Percentiles rank a stretch among this genome's conserved stretches.
These are phyloP conservation scores for Pygoscelis antarcticus DNA, from an alignment of 2,113 vertebrate species.

Conservation along the genomic window DNA sequence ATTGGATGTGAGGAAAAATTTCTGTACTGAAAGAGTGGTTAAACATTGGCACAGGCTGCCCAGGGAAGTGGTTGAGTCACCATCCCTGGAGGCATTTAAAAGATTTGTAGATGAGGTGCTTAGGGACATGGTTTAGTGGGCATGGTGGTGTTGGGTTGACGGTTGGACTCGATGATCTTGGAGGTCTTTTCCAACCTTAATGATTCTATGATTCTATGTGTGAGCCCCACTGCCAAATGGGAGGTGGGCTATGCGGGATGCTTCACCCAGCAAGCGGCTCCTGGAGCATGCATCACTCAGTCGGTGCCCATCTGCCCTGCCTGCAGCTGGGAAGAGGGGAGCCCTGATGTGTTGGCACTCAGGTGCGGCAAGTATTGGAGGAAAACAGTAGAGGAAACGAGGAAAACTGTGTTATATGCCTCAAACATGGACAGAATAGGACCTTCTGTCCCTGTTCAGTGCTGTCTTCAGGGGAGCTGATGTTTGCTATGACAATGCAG, in stretches of 20 bases:
- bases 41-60: too few species aligned
- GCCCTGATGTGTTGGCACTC: not conserved
- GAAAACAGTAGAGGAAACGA: not conserved
- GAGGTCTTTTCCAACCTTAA: too few species aligned
- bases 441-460: not conserved
- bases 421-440: not conserved
- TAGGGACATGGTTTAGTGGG: too few species aligned
- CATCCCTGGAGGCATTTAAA: too few species aligned
- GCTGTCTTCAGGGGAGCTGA: not conserved
- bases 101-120: too few species aligned
- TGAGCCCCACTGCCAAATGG: not conserved
- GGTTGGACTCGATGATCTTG: too few species aligned
- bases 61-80: too few species aligned
- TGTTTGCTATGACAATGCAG: not conserved
- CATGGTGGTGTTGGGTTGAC: too few species aligned
- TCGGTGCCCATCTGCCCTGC: not conserved
- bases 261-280: not conserved
- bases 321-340: not conserved
- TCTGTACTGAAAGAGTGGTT: too few species aligned
- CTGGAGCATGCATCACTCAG: fast-evolving
- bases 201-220: too few species aligned
- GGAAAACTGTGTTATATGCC: not conserved
- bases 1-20: too few species aligned
- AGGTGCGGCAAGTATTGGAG: not conserved
- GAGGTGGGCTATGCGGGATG: not conserved